phyloP scores from a whole-genome alignment of 2,797 vertebrate species.

The Hephaestus fuliginosus region DNA sequence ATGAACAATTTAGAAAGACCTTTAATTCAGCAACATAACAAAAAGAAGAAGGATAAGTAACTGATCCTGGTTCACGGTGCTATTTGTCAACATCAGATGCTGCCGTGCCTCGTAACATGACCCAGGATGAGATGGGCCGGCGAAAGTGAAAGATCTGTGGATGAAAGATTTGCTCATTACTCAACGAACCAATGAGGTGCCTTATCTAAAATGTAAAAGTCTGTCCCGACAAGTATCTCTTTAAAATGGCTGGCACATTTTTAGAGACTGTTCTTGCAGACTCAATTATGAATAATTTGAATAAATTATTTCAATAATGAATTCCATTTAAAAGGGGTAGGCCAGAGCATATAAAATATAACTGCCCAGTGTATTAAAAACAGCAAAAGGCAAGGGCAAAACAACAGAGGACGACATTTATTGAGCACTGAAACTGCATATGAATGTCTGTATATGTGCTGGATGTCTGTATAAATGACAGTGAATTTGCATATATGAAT shows the following conservation, averaged over 20 bases:
- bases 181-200: slow-evolving; percentile 17
- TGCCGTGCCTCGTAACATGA: neutral
- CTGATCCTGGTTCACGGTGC: slow-evolving; percentile 11
- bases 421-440: neutral
- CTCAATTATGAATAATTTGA: slow-evolving; percentile 41
- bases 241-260: slow-evolving; percentile 25
- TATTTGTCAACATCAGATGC: slow-evolving; percentile 51
- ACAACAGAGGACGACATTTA: neutral
- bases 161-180: slow-evolving; percentile 40
- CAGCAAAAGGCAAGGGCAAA: neutral
- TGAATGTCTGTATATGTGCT: neutral
- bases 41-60: neutral
- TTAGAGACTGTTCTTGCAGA: slow-evolving; percentile 21
- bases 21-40: slow-evolving; percentile 18
- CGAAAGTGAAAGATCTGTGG: slow-evolving; percentile 12
- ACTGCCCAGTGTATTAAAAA: neutral
- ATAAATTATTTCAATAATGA: slow-evolving; percentile 26
- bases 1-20: neutral
- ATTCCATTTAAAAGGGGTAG: slow-evolving; percentile 30
- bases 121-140: neutral
- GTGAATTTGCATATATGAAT: neutral
- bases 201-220: slow-evolving; percentile 41
- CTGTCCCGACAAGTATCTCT: slow-evolving; percentile 4
- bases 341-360: slow-evolving; percentile 1
- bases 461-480: neutral